A percentile compares a stretch with the other conserved stretches of the same genome.
These are phyloP conservation scores for Platycnemis pennipes DNA, from an alignment of 2,888 invertebrate species.

Conservation along the genomic window DNA sequence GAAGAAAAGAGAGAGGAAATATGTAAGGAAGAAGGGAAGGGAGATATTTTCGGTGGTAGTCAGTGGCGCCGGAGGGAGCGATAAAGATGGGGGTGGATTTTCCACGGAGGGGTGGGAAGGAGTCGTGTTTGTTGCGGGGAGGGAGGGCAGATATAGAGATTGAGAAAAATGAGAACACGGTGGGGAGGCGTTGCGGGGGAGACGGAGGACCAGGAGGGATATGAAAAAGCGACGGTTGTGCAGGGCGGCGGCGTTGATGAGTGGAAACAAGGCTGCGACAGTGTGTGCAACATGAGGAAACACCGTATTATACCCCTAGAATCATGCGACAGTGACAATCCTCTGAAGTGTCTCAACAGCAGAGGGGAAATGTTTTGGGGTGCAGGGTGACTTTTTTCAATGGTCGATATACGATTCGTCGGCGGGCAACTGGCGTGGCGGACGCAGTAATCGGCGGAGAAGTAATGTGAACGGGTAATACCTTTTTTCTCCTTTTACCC, in stretches of 20 bases:
- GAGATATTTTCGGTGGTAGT: neutral
- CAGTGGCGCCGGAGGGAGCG: neutral
- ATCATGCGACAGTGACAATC: neutral
- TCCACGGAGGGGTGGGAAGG: neutral
- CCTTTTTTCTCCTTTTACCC: neutral
- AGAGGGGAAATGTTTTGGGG: neutral
- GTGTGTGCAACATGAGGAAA: neutral
- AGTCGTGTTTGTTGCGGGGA: neutral
- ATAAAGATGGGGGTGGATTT: neutral
- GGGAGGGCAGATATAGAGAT: neutral
- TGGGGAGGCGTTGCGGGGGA: neutral
- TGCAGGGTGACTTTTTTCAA: neutral
- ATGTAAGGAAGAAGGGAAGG: neutral
- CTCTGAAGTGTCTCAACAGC: neutral
- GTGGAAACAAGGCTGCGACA: neutral
- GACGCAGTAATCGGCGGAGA: neutral
- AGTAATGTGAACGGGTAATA: neutral
- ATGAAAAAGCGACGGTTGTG: neutral
- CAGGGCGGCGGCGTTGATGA: neutral
- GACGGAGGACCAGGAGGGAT: neutral
- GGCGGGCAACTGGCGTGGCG: neutral
- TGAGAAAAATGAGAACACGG: constrained; percentile 1
- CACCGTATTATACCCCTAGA: neutral
- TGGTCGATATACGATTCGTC: neutral
- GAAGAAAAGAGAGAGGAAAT: neutral